These are phyloP conservation scores for Botia kubotai DNA, from an alignment of 2,797 vertebrate species.

Conservation along the genomic window DNA sequence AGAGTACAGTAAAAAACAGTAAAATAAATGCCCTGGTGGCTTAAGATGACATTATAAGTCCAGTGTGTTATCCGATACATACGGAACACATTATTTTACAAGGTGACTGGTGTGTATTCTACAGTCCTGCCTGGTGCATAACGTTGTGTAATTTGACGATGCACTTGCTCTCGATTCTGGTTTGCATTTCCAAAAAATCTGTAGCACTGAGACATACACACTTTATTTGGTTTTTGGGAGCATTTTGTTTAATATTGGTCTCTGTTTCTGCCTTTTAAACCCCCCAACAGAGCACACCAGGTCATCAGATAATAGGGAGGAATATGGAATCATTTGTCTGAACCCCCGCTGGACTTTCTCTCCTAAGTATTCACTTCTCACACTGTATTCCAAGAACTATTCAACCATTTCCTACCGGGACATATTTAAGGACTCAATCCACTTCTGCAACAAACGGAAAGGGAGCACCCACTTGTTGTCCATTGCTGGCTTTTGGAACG, in stretches of 20 bases:
- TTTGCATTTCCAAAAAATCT: conserved; percentile 32
- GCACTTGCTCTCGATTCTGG: conserved; percentile 21
- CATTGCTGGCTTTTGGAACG: conserved; percentile 52
- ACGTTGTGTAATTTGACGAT: conserved; percentile 38
- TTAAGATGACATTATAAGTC: conserved; percentile 40
- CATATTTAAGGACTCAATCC: conserved; percentile 45
- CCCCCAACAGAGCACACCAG: conserved; percentile 34
- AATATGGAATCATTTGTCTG: conserved; percentile 40
- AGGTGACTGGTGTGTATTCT: conserved; percentile 24
- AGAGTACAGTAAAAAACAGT: background rate
- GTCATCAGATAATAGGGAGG: conserved; percentile 51
- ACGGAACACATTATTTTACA: conserved; percentile 36
- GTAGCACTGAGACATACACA: conserved; percentile 5
- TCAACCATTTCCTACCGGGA: conserved; percentile 38
- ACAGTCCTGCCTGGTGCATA: conserved; percentile 30
- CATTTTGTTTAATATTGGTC: conserved; percentile 9
- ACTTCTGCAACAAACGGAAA: conserved; percentile 37
- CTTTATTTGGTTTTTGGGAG: conserved; percentile 16
- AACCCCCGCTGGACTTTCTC: conserved; percentile 46
- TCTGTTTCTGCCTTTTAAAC: conserved; percentile 6
- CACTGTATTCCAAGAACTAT: conserved; percentile 42
- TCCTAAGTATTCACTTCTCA: conserved; percentile 27
- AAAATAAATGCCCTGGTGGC: background rate
- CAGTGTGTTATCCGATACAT: conserved; percentile 29
- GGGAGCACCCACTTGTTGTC: conserved; percentile 22